Conservation (phyloP, 2,797 vertebrate genomes). For the Protonibea diacanthus region DNA sequence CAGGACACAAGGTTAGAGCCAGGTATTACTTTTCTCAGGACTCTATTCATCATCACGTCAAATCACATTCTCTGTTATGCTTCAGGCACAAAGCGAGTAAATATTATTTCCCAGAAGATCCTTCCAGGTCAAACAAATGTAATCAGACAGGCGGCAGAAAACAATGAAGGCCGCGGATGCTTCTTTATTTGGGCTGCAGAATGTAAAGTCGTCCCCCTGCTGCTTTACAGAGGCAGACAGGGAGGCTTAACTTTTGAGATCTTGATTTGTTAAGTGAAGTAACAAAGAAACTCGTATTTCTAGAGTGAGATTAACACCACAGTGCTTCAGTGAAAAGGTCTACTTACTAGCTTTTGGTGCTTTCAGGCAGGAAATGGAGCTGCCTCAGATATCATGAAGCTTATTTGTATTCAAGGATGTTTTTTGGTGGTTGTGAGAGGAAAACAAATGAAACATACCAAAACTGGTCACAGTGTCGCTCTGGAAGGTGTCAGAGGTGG, state of each 20-base stretch:
- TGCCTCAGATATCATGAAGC: too few species aligned
- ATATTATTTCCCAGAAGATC: conserved; percentile 39
- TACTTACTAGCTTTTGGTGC: too few species aligned
- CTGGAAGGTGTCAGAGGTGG: background rate
- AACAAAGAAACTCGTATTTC: too few species aligned
- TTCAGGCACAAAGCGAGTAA: conserved; percentile 5
- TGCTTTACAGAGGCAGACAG: background rate
- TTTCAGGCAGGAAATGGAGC: too few species aligned
- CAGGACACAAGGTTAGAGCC: background rate
- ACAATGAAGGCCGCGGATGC: background rate
- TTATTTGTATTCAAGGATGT: too few species aligned
- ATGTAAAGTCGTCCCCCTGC: background rate
- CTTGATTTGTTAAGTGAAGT: too few species aligned
- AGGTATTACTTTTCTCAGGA: conserved; percentile 14
- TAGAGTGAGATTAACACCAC: too few species aligned
- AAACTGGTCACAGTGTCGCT: background rate
- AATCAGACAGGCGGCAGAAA: conserved; percentile 32
- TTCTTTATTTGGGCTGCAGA: background rate
- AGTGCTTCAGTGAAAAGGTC: too few species aligned
- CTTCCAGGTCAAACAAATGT: conserved; percentile 16
- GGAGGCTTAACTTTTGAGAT: background rate
- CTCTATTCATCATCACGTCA: conserved; percentile 42
- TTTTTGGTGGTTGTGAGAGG: too few species aligned
- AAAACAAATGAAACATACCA: too few species aligned
- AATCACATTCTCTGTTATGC: conserved; percentile 22